Evolutionary conservation across 1,140 invertebrate species (phyloP).

Genomic region (Aleiodes sp.): DNA sequence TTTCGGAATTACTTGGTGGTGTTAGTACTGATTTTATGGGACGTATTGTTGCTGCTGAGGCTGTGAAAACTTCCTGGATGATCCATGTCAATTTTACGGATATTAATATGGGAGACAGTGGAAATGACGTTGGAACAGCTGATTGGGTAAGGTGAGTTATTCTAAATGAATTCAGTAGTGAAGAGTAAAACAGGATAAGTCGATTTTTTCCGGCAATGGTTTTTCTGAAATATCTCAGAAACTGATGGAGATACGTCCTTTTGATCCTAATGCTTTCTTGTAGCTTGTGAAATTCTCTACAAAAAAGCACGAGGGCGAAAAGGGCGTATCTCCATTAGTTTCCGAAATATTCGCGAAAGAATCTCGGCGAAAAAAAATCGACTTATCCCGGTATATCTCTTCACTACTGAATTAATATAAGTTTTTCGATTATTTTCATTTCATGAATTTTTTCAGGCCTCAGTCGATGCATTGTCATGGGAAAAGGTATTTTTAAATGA

Average conservation of each 20-base stretch:
- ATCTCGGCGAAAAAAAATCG: too few relatives aligned
- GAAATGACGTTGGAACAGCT: slow-evolving; percentile 77
- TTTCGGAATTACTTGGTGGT: slow-evolving; percentile 72
- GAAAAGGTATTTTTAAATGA: slow-evolving; percentile 71
- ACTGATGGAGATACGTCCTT: too few relatives aligned
- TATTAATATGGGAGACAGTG: slow-evolving; percentile 72
- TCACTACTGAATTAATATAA: too few relatives aligned
- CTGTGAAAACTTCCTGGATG: slow-evolving; percentile 72
- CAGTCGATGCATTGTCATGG: slow-evolving; percentile 72
- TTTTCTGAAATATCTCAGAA: too few relatives aligned
- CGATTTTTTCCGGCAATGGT: too few relatives aligned
- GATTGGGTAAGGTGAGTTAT: slow-evolving; percentile 71
- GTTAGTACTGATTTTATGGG: slow-evolving; percentile 69
- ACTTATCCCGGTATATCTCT: too few relatives aligned
- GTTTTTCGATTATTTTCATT: slow-evolving; percentile 7
- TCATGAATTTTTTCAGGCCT: slow-evolving; percentile 59
- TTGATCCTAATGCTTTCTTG: too few relatives aligned
- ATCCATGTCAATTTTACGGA: slow-evolving; percentile 74
- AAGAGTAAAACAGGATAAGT: too few relatives aligned
- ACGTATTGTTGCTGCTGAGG: slow-evolving; percentile 71
- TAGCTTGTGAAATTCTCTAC: too few relatives aligned
- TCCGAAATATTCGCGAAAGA: too few relatives aligned
- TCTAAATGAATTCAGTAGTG: slow-evolving; percentile 18
- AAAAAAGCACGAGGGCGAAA: too few relatives aligned
- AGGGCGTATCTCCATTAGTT: too few relatives aligned